Base-by-base conservation (phyloP, 2,797 vertebrate species). In the Otolemur crassicaudatus region DNA sequence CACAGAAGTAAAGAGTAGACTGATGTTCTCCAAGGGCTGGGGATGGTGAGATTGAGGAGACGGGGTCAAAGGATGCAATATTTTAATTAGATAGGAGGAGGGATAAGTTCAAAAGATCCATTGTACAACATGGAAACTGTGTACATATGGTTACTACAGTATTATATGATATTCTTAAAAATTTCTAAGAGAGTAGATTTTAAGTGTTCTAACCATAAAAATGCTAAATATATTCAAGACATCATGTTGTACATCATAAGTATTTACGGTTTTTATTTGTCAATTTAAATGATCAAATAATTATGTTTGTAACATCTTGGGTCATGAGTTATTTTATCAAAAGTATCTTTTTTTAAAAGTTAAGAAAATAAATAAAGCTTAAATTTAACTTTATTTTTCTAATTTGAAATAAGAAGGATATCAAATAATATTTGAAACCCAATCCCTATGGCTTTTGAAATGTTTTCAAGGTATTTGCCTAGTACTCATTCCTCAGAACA, bases 401-500 rank as follows among this genome's bases (percentile, higher is more conserved):
- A 87, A 70, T 69, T 85, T 84, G 37, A 40, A 95, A 29, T 90
- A 81, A 91, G 14, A 95, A 75, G 79, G 69, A 63, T 70, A 77
- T 91, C 63, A 87, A 85, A 86, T 75, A 9, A 17, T n/a, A 67
- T 81, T 56, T 86, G 19, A 94, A 91, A 73, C 31, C 10, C 79
- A 73, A 13, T 88, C 53, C 13, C 7, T 56, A 46, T 94, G 87
- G 3, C 72, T 85, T 84, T 91, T 76, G 63, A 67, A 91, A 76
- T 49, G 1, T 90, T 46, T 76, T 85, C 69, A 20, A 49, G 58
- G 16, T 9, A 2, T 79, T 88, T 92, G 27, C 34, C 34, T 67
- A 7, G 4, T 60, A n/a, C 10, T 67, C 46, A 67, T 70, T 90
- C 31, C 34, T 49, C n/a, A 88, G 22, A 92, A 60, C 75, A 76